phyloP scores from a whole-genome alignment of 2,888 invertebrate species.

The Torymus tubicola region DNA sequence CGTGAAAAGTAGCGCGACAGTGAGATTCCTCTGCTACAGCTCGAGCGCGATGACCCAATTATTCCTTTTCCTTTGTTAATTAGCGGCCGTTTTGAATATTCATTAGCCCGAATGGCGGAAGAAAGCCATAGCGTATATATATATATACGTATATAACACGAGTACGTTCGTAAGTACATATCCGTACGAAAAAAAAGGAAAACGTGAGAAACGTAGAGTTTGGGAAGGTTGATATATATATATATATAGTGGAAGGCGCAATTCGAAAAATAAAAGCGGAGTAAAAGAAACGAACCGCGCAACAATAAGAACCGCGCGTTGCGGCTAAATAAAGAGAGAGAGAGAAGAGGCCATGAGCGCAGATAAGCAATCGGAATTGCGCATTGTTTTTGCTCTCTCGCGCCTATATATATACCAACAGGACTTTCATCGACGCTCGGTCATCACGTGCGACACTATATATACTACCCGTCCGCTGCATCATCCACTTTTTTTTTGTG shows the following conservation, averaged over 20 bases:
- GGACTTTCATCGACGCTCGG: too few species aligned
- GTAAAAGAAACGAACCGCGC: background rate
- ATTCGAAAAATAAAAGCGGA: background rate
- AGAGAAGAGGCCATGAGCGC: background rate
- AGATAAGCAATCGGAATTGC: background rate
- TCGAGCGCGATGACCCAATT: constrained; percentile 1
- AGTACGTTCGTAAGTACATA: background rate
- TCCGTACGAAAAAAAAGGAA: constrained; percentile 32
- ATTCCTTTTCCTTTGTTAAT: constrained; percentile 33
- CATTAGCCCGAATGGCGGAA: background rate
- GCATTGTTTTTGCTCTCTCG: constrained; percentile 42
- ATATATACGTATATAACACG: too few species aligned
- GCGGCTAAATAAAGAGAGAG: background rate
- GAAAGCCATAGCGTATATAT: background rate
- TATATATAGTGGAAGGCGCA: background rate
- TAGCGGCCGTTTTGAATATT: constrained; percentile 24
- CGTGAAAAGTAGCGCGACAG: too few species aligned
- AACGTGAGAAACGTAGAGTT: constrained; percentile 38
- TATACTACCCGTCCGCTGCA: too few species aligned
- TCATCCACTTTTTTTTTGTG: background rate
- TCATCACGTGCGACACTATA: too few species aligned
- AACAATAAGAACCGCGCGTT: background rate
- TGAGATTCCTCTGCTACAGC: too few species aligned
- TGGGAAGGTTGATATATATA: background rate
- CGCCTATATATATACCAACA: too few species aligned